A percentile compares a stretch with the other conserved stretches of the same genome.
These are phyloP conservation scores for Chaenocephalus aceratus DNA, from an alignment of 2,113 vertebrate species.

Conservation along the genomic window DNA sequence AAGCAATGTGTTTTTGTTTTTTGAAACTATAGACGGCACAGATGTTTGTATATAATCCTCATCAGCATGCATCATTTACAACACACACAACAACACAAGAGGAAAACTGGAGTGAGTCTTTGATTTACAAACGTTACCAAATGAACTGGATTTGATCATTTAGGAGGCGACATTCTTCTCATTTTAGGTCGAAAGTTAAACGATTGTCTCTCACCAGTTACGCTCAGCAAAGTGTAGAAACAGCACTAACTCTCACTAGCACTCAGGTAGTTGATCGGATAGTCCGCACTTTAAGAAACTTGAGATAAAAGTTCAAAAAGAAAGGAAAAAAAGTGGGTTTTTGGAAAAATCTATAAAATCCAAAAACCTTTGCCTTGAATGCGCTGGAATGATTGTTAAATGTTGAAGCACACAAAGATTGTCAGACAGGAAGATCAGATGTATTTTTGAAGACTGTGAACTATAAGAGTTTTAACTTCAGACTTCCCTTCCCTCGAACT, in stretches of 20 bases:
- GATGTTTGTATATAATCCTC: neutral
- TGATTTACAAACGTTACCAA: neutral
- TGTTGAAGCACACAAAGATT: constrained; percentile 37
- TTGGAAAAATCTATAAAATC: constrained; percentile 7
- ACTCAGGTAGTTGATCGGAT: constrained; percentile 81
- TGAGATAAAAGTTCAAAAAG: constrained; percentile 28
- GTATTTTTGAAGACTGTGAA: constrained; percentile 67
- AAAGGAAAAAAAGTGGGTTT: constrained; percentile 28
- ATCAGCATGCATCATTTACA: neutral
- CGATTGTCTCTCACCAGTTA: constrained; percentile 2
- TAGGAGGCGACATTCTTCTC: neutral
- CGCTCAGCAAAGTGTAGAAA: constrained; percentile 58
- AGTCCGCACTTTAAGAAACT: constrained; percentile 82
- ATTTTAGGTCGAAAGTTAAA: neutral
- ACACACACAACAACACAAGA: neutral
- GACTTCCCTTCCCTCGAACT: constrained; percentile 9
- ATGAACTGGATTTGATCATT: constrained; percentile 14
- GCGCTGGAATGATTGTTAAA: constrained; percentile 52
- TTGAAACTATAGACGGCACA: neutral
- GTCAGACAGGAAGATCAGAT: constrained; percentile 45
- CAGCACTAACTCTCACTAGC: constrained; percentile 71
- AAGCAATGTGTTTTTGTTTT: constrained; percentile 1
- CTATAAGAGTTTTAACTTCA: constrained; percentile 4
- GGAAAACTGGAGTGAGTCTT: neutral
- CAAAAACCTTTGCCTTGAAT: constrained; percentile 27